Evolutionary conservation across 2,113 vertebrate species (phyloP).

Genomic region (Nesogale talazaci): DNA sequence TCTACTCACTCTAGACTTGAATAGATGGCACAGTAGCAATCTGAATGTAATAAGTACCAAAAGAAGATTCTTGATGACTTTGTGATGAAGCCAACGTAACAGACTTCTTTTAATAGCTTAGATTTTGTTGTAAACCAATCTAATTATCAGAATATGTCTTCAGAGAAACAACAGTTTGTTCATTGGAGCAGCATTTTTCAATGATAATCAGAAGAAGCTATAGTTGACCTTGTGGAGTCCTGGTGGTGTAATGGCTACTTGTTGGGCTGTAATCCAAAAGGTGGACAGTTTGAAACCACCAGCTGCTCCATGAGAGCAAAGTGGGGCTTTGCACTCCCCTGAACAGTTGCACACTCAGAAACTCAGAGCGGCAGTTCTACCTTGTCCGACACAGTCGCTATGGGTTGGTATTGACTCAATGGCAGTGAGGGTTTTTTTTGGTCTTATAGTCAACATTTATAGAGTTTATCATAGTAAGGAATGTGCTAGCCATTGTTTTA

Average conservation of each 20-base stretch:
- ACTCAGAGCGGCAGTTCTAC: too few relatives aligned
- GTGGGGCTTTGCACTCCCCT: too few relatives aligned
- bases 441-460: too few relatives aligned
- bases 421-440: too few relatives aligned
- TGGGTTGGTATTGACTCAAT: too few relatives aligned
- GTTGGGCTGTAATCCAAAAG: too few relatives aligned
- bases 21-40: not conserved
- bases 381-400: too few relatives aligned
- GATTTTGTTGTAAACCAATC: not conserved
- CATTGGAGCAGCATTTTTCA: not conserved
- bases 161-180: constrained; percentile 38
- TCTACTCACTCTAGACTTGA: not conserved
- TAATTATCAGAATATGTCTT: not conserved
- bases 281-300: too few relatives aligned
- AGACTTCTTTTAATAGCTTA: constrained; percentile 19
- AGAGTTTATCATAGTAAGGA: not conserved
- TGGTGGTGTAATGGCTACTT: too few relatives aligned
- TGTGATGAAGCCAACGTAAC: not conserved
- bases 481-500: not conserved
- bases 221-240: too few relatives aligned
- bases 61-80: not conserved
- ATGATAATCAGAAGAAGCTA: not conserved
- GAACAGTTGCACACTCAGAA: too few relatives aligned
- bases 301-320: too few relatives aligned
- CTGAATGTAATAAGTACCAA: not conserved